phyloP scores from a whole-genome alignment of 2,797 vertebrate species.

The Pangasius mekongensis region DNA sequence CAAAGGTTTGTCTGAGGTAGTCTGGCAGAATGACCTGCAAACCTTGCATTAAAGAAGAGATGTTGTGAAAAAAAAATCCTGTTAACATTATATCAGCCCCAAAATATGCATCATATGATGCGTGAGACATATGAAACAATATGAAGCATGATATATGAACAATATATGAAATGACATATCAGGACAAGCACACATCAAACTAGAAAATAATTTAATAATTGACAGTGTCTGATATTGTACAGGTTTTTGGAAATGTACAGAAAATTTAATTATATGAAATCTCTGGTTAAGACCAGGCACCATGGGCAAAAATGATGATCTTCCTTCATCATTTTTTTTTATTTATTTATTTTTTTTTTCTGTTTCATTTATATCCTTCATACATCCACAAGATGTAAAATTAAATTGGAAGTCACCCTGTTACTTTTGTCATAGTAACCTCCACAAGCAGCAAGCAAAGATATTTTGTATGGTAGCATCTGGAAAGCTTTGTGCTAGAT shows the following conservation, averaged over 20 bases:
- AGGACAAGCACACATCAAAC: not conserved
- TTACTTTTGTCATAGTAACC: not conserved
- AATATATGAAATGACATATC: not conserved
- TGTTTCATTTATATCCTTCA: not conserved
- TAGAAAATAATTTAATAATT: not conserved
- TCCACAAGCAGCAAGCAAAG: not conserved
- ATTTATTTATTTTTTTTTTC: not conserved
- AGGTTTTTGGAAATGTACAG: not conserved
- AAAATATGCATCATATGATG: not conserved
- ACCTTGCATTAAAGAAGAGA: conserved; percentile 71
- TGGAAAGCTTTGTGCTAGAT: not conserved
- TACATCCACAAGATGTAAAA: not conserved
- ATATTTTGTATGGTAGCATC: not conserved
- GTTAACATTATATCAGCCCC: not conserved
- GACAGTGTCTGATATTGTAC: not conserved
- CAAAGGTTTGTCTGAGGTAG: conserved; percentile 91
- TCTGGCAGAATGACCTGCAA: conserved; percentile 93
- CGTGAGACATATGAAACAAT: no score
- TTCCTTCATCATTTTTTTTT: not conserved
- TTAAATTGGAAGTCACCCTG: not conserved
- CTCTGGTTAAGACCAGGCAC: not conserved
- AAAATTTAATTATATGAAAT: not conserved
- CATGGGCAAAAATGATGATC: not conserved
- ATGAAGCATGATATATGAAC: no score
- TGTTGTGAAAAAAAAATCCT: not conserved